Evolutionary conservation across 2,113 vertebrate species (phyloP).

Genomic region (Chlorodrepanis virens): DNA sequence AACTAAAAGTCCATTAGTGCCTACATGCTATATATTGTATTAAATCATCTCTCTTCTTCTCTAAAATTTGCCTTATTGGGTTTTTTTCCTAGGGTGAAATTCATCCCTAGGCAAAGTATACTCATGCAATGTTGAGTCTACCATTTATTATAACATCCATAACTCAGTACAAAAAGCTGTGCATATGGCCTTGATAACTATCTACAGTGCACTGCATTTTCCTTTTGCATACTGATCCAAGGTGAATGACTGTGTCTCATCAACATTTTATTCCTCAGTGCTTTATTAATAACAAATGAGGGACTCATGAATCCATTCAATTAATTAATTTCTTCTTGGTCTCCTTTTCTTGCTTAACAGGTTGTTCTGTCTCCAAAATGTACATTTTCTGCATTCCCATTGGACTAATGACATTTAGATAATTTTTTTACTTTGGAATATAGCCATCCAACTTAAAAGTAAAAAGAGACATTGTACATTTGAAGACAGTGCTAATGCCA

Average conservation of each 20-base stretch:
- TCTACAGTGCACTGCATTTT: constrained; percentile 4
- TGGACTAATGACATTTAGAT: constrained; percentile 48
- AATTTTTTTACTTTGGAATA: constrained; percentile 24
- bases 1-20: background rate
- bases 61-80: background rate
- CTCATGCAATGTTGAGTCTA: background rate
- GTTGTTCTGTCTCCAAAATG: constrained; percentile 65
- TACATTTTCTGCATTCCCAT: constrained; percentile 56
- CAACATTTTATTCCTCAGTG: constrained; percentile 43
- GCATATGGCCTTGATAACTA: background rate
- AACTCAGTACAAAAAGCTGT: background rate
- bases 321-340: constrained; percentile 58
- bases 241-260: constrained; percentile 37
- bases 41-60: background rate
- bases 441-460: constrained; percentile 27
- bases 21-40: background rate
- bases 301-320: constrained; percentile 23
- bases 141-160: background rate
- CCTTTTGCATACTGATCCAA: constrained; percentile 1
- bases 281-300: constrained; percentile 63
- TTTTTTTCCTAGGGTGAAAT: background rate
- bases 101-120: background rate
- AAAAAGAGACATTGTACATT: background rate
- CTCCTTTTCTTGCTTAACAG: constrained; percentile 40
- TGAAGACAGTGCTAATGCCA: background rate